Percentiles rank a stretch among this genome's conserved stretches.
These are phyloP conservation scores for Siniperca undulata DNA, from an alignment of 2,797 vertebrate species.

Conservation along the genomic window DNA sequence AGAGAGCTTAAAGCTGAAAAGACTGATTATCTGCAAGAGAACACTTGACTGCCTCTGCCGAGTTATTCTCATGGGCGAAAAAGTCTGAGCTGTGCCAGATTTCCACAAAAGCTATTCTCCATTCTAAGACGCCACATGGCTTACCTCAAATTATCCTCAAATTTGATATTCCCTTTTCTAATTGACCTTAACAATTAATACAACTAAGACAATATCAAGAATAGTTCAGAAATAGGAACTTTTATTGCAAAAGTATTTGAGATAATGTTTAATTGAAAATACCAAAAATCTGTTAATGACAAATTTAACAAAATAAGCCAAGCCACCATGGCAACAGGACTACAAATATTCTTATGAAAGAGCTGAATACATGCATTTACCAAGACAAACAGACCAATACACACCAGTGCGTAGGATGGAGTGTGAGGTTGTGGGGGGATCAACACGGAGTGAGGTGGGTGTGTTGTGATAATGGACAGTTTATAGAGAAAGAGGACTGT, in stretches of 20 bases:
- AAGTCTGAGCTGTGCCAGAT: constrained; percentile 42
- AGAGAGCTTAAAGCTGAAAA: constrained; percentile 46
- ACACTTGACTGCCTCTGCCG: constrained; percentile 41
- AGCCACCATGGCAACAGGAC: constrained; percentile 25
- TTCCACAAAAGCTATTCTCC: constrained; percentile 50
- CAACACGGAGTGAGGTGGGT: neutral
- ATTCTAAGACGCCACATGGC: constrained; percentile 30
- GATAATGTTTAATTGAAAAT: constrained; percentile 28
- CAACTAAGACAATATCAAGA: neutral
- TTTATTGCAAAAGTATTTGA: neutral
- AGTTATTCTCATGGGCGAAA: constrained; percentile 50
- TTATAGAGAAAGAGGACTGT: neutral
- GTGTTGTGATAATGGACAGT: neutral
- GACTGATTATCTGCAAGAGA: constrained; percentile 52
- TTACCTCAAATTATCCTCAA: constrained; percentile 18
- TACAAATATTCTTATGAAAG: constrained; percentile 8
- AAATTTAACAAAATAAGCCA: neutral
- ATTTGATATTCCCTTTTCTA: neutral
- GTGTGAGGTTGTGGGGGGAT: constrained; percentile 13
- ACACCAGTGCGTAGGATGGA: constrained; percentile 20
- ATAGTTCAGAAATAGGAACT: neutral
- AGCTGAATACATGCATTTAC: constrained; percentile 29
- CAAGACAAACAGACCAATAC: constrained; percentile 21
- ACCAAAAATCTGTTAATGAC: neutral
- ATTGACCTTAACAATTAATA: constrained; percentile 6